Evolutionary conservation across 2,888 invertebrate species (phyloP), one percentile per base, ranked within the genome.

Genomic region (Ectobius pallidus): DNA sequence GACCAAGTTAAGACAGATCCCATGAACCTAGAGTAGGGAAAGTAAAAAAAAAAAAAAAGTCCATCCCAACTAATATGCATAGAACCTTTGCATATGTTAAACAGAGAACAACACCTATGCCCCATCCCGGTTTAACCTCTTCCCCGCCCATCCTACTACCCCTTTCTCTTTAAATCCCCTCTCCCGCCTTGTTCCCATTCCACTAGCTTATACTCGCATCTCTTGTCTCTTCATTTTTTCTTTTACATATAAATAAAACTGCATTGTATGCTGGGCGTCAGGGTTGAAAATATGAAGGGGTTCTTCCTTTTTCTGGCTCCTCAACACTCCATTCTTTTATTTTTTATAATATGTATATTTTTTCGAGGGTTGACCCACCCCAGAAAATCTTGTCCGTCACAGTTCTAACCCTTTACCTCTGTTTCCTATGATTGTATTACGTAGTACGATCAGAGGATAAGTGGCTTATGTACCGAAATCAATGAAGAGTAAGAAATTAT

Each of bases 321-420:
- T 58, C 58, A 30, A 39, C 62, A 62, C 34, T 0, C 62, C 39
- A 65, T 65, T 65, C 65, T 46, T 65, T 65, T 46, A 65, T 65
- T 46, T 65, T 42, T 44, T 46, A 27, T 63, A 39, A 63, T 63
- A 63, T 63, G 42, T 42, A 63, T 65, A 25, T 44, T 42, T 65
- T 34, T 27, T 44, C 27, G 46, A 65, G 44, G 44, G 65, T 58
- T 58, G 58, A 58, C 65, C 69, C 61, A 44, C 30, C 34, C 69
- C 52, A 69, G 69, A 71, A 71, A 74, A 72, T 71, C 74, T 69
- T 74, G 74, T 74, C 74, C 71, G 74, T 74, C 74, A 74, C 74
- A 74, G 71, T 69, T 69, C 42, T 27, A 30, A 42, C 61, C 61
- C 58, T 58, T 46, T 58, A 32, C 58, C 32, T 58, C 27, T 58